Percentiles rank a stretch among this genome's conserved stretches.
phyloP scores from a whole-genome alignment of 1,140 invertebrate species.

The Drosophila grimshawi region DNA sequence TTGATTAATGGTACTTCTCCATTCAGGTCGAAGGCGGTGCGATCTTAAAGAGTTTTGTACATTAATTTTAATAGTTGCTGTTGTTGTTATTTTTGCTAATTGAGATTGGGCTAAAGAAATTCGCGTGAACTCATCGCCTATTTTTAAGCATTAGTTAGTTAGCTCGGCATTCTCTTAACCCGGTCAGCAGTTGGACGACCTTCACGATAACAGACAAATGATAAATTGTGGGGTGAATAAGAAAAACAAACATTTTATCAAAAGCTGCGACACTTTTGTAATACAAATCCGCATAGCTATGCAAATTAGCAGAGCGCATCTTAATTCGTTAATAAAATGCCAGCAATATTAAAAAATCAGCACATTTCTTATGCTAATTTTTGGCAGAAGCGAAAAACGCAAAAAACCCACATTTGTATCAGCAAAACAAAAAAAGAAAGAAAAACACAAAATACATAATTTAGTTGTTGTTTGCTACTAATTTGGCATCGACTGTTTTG shows the following conservation, averaged over 20 bases:
- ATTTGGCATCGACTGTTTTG: conserved; percentile 38
- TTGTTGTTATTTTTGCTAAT: not conserved
- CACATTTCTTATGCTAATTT: conserved; percentile 83
- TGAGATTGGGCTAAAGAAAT: conserved; percentile 35
- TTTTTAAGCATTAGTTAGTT: conserved; percentile 67
- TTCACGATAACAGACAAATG: conserved; percentile 47
- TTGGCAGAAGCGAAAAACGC: conserved; percentile 71
- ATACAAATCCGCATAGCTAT: conserved; percentile 80
- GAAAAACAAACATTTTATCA: conserved; percentile 40
- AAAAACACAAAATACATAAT: conserved; percentile 58
- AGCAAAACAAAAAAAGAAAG: conserved; percentile 51
- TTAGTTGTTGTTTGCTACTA: conserved; percentile 58
- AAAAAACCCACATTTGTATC: conserved; percentile 54
- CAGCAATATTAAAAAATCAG: conserved; percentile 57
- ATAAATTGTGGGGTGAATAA: conserved; percentile 13
- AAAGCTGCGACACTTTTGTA: conserved; percentile 62
- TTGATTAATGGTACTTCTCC: conserved; percentile 73
- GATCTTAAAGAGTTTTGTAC: conserved; percentile 41
- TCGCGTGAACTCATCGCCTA: conserved; percentile 76
- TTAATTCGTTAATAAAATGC: conserved; percentile 25
- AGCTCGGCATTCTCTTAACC: conserved; percentile 20
- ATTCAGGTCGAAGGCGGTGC: conserved; percentile 43
- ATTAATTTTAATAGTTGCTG: conserved; percentile 44
- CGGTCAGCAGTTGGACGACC: conserved; percentile 63
- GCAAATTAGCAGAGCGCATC: conserved; percentile 63